Base-by-base conservation (phyloP, 2,888 invertebrate genomes). In the Fabriciana adippe region DNA sequence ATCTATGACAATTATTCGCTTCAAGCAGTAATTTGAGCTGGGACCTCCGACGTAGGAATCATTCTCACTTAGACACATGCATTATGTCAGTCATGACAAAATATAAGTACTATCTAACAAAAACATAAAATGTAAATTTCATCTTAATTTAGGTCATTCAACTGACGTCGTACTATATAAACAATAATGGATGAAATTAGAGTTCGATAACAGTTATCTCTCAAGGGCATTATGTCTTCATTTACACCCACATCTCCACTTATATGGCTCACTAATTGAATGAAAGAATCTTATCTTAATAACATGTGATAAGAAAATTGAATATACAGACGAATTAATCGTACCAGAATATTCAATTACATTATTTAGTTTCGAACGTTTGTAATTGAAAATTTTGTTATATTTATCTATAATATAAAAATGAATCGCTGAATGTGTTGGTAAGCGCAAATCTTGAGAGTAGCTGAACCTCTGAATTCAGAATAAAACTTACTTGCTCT, bases 281-380 rank as follows among this genome's bases (percentile, higher is more conserved):
- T 69, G 61, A 64, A 56, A 56, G 8, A 55, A 66, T 66, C 55
- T 60, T 62, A 69, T 71, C 66, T 71, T 59, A 69, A 71, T 63
- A 66, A 16, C 21, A 47, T 48, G 14, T 54, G 64, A 67, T 68
- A 68, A 66, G 62, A 47, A 55, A 50, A 68, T 64, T 70, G 41
- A 48, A 60, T 31, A 13, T 6, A 35, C 41, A 45, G 21, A 64
- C 18, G 15, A 54, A 64, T 55, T 54, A 16, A 18, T 51, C 2
- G 2, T 6, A 45, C 31, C 11, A 15, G 1, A n/a, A 48, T 3
- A 6, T 31, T 16, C 11, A 18, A 53, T 55, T 35, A n/a, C n/a
- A 13, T 16, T n/a, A 0, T 2, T 14, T 35, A 5, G 13, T n/a
- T 16, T 35, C n/a, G 16, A 41, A 11, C 6, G 16, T 18, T 56